Conservation (phyloP, 2,113 vertebrate genomes). For the Phylloscopus trochiloides region DNA sequence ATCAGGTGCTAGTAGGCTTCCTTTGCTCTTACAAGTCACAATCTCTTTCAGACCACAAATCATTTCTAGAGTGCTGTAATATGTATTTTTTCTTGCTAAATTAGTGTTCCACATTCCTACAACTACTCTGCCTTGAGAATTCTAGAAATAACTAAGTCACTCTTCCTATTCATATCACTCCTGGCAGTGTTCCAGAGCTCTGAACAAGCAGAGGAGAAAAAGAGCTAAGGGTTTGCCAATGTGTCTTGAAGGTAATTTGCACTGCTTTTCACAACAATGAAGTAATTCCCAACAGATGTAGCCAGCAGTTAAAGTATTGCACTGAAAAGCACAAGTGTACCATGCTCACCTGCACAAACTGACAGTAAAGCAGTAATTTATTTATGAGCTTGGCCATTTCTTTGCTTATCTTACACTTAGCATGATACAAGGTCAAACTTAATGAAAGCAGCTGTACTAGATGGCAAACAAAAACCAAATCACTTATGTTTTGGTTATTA, state of each 20-base stretch:
- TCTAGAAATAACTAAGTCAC: constrained; percentile 51
- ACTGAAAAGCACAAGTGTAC: neutral
- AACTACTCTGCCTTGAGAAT: neutral
- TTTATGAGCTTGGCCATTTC: neutral
- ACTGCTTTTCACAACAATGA: neutral
- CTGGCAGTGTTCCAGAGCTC: neutral
- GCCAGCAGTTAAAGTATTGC: neutral
- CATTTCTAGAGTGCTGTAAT: neutral
- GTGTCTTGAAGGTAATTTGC: neutral
- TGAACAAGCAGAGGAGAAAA: neutral
- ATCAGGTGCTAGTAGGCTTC: neutral
- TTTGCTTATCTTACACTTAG: neutral
- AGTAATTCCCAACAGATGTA: neutral
- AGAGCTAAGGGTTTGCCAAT: neutral
- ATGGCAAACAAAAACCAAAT: neutral
- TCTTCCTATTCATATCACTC: constrained; percentile 19
- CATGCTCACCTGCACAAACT: neutral
- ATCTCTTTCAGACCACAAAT: neutral
- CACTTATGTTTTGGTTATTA: neutral
- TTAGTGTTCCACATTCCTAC: neutral
- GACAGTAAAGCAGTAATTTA: neutral
- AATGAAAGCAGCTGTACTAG: neutral
- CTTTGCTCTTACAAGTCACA: neutral
- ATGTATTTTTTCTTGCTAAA: neutral
- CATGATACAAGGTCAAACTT: neutral